These are phyloP conservation scores for Oryctes rhinoceros DNA, from an alignment of 1,140 invertebrate genomes.

Conservation along the genomic window DNA sequence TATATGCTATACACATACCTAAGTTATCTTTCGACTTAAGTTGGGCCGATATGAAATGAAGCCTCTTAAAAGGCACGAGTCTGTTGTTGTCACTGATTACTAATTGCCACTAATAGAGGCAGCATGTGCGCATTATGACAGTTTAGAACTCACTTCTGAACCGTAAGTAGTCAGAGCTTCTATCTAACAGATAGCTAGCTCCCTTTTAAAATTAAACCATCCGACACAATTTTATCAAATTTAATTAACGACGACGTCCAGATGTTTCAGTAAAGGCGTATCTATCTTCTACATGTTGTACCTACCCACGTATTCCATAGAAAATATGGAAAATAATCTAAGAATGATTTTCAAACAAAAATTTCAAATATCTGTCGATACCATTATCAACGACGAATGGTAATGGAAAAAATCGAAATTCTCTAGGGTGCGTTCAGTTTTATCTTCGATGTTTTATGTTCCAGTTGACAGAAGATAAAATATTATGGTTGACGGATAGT, in stretches of 20 bases:
- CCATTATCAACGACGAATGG: constrained; percentile 33
- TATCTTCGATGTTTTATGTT: constrained; percentile 38
- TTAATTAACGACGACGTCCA: constrained; percentile 6
- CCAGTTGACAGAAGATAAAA: constrained; percentile 40
- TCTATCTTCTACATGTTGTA: not conserved
- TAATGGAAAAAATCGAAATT: not conserved
- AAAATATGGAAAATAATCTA: too few relatives aligned
- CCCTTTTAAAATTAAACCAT: constrained; percentile 39
- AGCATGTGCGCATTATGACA: constrained; percentile 48
- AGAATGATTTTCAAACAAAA: not conserved
- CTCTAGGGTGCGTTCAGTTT: constrained; percentile 32
- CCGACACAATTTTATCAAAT: constrained; percentile 15
- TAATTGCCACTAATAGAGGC: constrained; percentile 48
- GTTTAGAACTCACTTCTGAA: constrained; percentile 45
- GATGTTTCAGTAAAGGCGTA: not conserved
- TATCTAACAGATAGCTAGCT: constrained; percentile 28
- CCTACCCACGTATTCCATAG: too few relatives aligned
- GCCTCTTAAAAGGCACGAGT: constrained; percentile 32
- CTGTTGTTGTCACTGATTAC: constrained; percentile 45
- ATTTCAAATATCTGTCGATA: constrained; percentile 36
- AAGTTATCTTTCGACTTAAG: not conserved
- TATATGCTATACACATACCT: too few relatives aligned
- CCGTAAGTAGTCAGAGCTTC: constrained; percentile 29
- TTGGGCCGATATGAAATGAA: too few relatives aligned
- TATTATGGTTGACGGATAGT: constrained; percentile 28